Evolutionary conservation across 2,113 vertebrate genomes (phyloP).

Genomic region (Eptesicus fuscus): DNA sequence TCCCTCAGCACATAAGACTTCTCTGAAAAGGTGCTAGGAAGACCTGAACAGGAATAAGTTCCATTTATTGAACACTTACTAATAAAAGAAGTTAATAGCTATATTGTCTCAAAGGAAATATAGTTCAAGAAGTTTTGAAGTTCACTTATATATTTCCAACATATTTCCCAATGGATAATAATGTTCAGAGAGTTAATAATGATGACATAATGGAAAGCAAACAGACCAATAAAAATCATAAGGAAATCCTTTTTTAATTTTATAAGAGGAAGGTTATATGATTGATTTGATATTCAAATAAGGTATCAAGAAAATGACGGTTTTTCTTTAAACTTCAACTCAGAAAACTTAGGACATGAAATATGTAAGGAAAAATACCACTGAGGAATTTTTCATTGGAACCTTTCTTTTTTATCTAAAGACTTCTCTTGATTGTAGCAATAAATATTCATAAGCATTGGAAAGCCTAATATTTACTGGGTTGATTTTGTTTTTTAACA

Average conservation of each 20-base stretch:
- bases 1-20: no score
- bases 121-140: neutral
- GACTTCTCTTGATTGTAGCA: neutral
- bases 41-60: neutral
- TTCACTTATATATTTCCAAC: neutral
- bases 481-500: neutral
- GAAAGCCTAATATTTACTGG: neutral
- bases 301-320: conserved; percentile 12
- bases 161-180: neutral
- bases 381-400: conserved; percentile 41
- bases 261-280: neutral
- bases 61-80: neutral
- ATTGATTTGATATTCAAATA: conserved; percentile 27
- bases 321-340: conserved; percentile 46
- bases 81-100: neutral
- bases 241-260: neutral
- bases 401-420: conserved; percentile 43
- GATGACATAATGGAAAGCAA: neutral
- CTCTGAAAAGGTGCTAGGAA: neutral
- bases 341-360: conserved; percentile 30
- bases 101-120: neutral
- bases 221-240: neutral
- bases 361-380: neutral
- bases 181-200: neutral
- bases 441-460: conserved; percentile 30